A percentile compares a stretch with the other conserved stretches of the same genome.
These are phyloP conservation scores for Morphnarchus princeps DNA, from an alignment of 2,113 vertebrate genomes.

Conservation along the genomic window DNA sequence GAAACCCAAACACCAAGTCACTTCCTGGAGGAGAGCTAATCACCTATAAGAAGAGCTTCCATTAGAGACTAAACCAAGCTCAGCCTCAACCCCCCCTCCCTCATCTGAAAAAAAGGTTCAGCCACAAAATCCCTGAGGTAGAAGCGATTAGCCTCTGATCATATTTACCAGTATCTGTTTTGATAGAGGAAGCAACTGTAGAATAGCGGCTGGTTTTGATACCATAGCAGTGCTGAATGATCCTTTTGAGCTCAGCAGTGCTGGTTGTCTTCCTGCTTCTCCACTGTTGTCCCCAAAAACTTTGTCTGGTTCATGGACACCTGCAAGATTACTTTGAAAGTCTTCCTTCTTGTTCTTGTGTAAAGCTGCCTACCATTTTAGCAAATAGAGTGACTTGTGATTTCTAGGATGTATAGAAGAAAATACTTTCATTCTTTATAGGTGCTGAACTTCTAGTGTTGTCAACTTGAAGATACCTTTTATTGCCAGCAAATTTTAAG, in stretches of 20 bases:
- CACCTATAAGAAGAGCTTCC: constrained; percentile 41
- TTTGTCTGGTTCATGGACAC: not conserved
- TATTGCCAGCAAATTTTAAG: not conserved
- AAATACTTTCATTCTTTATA: not conserved
- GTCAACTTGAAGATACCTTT: not conserved
- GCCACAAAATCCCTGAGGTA: constrained; percentile 22
- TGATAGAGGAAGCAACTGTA: not conserved
- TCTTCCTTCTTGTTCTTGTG: not conserved
- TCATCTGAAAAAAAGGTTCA: not conserved
- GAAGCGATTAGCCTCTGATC: not conserved
- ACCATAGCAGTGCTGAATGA: not conserved
- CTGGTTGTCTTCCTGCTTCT: not conserved
- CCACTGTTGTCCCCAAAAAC: not conserved
- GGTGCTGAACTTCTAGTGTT: not conserved
- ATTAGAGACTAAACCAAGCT: constrained; percentile 44
- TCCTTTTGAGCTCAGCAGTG: not conserved
- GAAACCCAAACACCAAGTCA: constrained; percentile 31
- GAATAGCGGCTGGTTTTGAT: not conserved
- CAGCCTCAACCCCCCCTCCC: not conserved
- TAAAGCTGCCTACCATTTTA: not conserved
- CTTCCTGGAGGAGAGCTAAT: constrained; percentile 62
- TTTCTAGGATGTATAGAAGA: not conserved
- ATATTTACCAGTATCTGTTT: not conserved
- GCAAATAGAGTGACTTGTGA: not conserved
- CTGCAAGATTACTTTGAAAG: not conserved